These are phyloP conservation scores for Phylloscopus whistleri DNA, from an alignment of 2,113 vertebrate species.

Conservation along the genomic window DNA sequence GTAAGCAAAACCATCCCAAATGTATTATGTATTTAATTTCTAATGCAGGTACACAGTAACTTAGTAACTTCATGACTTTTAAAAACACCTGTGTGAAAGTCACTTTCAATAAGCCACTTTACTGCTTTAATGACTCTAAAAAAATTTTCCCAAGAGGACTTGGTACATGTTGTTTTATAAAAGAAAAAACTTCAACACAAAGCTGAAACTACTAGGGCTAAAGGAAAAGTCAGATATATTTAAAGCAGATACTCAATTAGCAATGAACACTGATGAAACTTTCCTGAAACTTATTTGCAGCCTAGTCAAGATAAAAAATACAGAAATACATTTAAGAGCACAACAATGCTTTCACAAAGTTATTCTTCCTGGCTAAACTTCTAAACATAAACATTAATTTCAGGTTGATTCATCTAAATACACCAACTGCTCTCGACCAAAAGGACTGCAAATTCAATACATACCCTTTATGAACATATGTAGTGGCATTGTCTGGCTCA, in stretches of 20 bases:
- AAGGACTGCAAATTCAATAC: constrained; percentile 21
- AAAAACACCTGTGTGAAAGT: not conserved
- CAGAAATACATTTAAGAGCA: not conserved
- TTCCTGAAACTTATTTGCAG: not conserved
- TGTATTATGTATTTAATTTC: not conserved
- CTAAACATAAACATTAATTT: not conserved
- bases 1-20: not conserved
- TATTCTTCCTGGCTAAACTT: not conserved
- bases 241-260: not conserved
- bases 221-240: not conserved
- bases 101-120: not conserved
- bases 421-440: not conserved
- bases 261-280: not conserved
- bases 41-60: not conserved
- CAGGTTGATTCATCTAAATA: not conserved
- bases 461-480: constrained; percentile 98
- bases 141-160: not conserved
- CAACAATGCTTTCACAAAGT: not conserved
- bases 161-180: not conserved
- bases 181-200: not conserved
- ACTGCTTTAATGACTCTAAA: not conserved
- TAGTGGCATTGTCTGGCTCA: constrained; percentile 97
- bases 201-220: not conserved
- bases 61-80: not conserved
- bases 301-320: not conserved